Evolutionary conservation across 2,888 invertebrate species (phyloP).

Genomic region (Trypoxylon attenuatum): DNA sequence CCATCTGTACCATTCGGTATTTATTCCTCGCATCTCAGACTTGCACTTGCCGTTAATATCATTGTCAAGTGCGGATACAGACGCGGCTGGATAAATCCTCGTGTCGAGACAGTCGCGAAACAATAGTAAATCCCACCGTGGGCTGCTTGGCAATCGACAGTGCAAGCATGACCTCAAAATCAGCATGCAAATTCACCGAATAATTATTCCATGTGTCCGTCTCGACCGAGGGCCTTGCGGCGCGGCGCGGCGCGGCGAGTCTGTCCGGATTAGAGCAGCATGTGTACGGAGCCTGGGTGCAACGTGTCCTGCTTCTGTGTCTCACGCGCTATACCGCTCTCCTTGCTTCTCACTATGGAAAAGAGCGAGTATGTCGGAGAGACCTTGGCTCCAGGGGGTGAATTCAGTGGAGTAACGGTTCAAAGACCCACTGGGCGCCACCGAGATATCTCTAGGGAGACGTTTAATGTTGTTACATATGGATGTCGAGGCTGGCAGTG

Average conservation of each 20-base stretch:
- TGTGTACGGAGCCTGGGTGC: neutral
- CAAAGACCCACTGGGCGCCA: constrained; percentile 26
- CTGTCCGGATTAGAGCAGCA: constrained; percentile 57
- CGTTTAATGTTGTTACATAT: constrained; percentile 51
- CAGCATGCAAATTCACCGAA: constrained; percentile 70
- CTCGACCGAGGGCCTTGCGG: constrained; percentile 42
- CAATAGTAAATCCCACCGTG: neutral
- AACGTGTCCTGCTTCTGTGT: neutral
- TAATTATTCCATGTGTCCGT: constrained; percentile 70
- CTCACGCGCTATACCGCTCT: too few species aligned
- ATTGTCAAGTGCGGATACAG: too few species aligned
- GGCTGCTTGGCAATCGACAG: constrained; percentile 38
- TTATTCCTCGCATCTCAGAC: too few species aligned
- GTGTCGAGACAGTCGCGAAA: too few species aligned
- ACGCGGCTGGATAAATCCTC: too few species aligned
- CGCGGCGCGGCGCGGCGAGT: too few species aligned
- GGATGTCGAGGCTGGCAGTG: constrained; percentile 23
- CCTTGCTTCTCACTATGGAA: too few species aligned
- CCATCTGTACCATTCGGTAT: too few species aligned
- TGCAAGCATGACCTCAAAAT: constrained; percentile 70
- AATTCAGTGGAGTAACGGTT: too few species aligned
- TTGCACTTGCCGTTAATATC: too few species aligned
- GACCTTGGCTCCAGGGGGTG: too few species aligned
- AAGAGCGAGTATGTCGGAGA: too few species aligned
- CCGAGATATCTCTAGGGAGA: constrained; percentile 28